Evolutionary conservation across 2,888 invertebrate species (phyloP), one percentile per base, ranked within the genome.

Genomic region (Agrilus cyanescens): DNA sequence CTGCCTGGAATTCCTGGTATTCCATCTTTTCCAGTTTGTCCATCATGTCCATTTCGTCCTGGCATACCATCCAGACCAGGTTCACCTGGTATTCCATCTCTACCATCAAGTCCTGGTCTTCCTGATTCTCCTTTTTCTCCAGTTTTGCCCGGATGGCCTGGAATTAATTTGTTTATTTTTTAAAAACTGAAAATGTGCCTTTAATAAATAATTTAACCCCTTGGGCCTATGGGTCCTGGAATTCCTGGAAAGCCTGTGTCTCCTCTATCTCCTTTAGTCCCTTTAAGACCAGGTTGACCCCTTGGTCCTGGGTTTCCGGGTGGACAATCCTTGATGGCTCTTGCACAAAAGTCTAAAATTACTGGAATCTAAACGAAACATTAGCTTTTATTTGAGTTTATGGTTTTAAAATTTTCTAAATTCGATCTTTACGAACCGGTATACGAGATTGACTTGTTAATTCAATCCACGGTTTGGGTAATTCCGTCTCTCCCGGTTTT

Each of bases 61-160:
- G 85, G 85, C 48, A 88, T 77, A 0, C 91, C 93, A 55, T 88
- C 87, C 30, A 91, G 67, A 0, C 93, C 91, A 0, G 91, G 91
- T 56, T 89, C 89, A 0, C 93, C 93, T 0, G 91, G 90, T 1
- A 91, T 80, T 3, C 91, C 91, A 53, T 91, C 89, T 41, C 88
- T 70, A 0, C 91, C 93, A 57, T 93, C 91, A 2, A 90, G 64
- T 0, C 87, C 87, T 0, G 80, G 68, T 32, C 76, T 73, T 1
- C 85, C 85, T 0, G 78, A 73, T 35, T 77, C 77, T 0, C 85
- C 85, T 30, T 80, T 76, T 53, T 58, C 57, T 1, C 65, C 65
- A 3, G 59, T 56, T 41, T 58, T 52, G n/a, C 65, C 65, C 6
- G 60, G 57, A 40, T 59, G 47, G 32, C 61, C 62, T 54, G 30